Evolutionary conservation across 2,888 invertebrate species (phyloP), one percentile per base, ranked within the genome.

Genomic region (Parnassius mnemosyne): DNA sequence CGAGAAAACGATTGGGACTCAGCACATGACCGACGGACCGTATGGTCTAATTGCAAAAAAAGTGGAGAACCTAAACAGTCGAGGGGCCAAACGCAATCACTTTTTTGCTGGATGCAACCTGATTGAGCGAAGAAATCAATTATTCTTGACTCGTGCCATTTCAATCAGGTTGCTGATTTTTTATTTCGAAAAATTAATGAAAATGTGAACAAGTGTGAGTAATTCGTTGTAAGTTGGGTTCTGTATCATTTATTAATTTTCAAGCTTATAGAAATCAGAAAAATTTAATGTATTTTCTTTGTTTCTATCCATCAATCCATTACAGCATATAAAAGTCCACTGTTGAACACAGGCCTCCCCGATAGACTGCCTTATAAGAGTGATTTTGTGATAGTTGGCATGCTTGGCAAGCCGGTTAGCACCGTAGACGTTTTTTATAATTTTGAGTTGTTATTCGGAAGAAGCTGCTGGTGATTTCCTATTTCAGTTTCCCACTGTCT

Each of bases 41-140:
- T 76, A 74, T 80, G 81, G 74, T 78, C 83, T 81, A 83, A 84
- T 85, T 85, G 78, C 75, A 81, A 83, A 84, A 76, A 84, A 78
- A 70, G 67, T 9, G 67, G 41, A 64, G 67, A 61, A 75, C 67
- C 71, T 75, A 78, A 76, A 72, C 51, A 57, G 61, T 57, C 41
- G 16, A 72, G 67, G 70, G 68, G 68, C 69, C 64, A 73, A 79
- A 79, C 76, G 80, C 82, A 83, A 82, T 83, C 78, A 75, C 72
- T 81, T 89, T 87, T 89, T 88, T 85, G 81, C 66, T 47, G 63
- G 71, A 67, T 76, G 78, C 78, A 76, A 68, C 71, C 65, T 73
- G 79, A 76, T 76, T 73, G 79, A 72, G 71, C 73, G 77, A 83
- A 84, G 84, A 86, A 85, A 85, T 83, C 84, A 84, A 85, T 87